A percentile compares a stretch with the other conserved stretches of the same genome.
These are phyloP conservation scores for Leucopsar rothschildi DNA, from an alignment of 2,113 vertebrate genomes.

Conservation along the genomic window DNA sequence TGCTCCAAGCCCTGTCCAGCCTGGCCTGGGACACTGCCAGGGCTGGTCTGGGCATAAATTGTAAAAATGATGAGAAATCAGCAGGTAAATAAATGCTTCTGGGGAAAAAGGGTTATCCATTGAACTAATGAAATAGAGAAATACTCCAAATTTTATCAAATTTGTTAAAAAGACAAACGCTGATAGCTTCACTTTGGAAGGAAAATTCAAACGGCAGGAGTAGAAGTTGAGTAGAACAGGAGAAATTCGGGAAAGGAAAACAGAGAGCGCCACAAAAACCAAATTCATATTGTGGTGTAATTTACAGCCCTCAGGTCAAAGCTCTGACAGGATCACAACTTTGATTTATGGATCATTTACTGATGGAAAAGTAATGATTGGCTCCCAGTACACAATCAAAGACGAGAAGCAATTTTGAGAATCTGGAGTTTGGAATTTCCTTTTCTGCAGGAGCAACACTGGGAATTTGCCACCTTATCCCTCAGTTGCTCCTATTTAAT, in stretches of 20 bases:
- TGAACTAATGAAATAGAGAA: not conserved
- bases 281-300: not conserved
- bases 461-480: not conserved
- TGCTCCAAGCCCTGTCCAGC: not conserved
- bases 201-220: not conserved
- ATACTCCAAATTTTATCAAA: not conserved
- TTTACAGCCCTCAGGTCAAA: not conserved
- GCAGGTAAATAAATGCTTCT: not conserved
- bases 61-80: not conserved
- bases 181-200: not conserved
- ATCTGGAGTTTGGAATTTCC: not conserved
- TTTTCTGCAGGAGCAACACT: not conserved
- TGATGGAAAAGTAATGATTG: not conserved
- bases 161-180: not conserved
- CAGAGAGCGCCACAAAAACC: not conserved
- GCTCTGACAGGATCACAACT: not conserved
- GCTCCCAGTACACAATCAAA: not conserved
- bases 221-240: not conserved
- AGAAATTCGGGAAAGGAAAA: not conserved
- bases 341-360: not conserved
- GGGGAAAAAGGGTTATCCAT: accelerated
- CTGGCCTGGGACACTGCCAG: not conserved
- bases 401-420: not conserved
- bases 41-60: not conserved
- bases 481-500: not conserved